Conservation (phyloP, 2,888 invertebrate genomes). For the Orthosia gothica region DNA sequence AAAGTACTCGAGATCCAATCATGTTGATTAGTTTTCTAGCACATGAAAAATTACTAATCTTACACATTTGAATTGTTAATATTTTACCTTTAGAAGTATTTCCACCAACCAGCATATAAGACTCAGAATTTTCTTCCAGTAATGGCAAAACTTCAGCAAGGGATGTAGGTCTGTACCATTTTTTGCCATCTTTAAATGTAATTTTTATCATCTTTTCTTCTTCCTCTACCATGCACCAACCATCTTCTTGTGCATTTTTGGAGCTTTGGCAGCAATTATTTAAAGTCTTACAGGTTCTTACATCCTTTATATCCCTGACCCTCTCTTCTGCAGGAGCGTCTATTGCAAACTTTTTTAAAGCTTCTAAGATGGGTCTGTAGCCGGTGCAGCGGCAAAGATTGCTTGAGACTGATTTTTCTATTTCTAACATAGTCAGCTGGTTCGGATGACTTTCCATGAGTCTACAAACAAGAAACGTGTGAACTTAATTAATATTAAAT, state of each 20-base stretch:
- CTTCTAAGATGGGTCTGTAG: conserved; percentile 92
- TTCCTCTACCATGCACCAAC: conserved; percentile 76
- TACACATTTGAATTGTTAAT: background rate
- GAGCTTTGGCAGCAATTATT: conserved; percentile 58
- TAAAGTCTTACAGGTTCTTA: conserved; percentile 61
- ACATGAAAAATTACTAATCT: too few species aligned
- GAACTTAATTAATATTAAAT: too few species aligned
- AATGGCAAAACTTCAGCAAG: conserved; percentile 87
- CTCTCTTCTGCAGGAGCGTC: conserved; percentile 79
- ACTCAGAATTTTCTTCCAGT: conserved; percentile 72
- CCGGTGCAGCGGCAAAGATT: conserved; percentile 95
- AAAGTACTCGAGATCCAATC: background rate
- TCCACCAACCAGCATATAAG: conserved; percentile 93
- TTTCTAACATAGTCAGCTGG: conserved; percentile 91
- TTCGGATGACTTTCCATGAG: conserved; percentile 77
- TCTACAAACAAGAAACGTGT: background rate
- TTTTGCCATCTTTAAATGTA: conserved; percentile 75
- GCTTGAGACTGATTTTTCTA: conserved; percentile 94
- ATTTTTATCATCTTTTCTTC: conserved; percentile 62
- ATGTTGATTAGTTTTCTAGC: background rate
- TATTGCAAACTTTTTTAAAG: conserved; percentile 91
- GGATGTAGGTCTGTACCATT: conserved; percentile 89
- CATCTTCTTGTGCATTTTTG: conserved; percentile 62
- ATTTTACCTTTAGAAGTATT: conserved; percentile 93
- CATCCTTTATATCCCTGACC: conserved; percentile 48